phyloP scores from a whole-genome alignment of 64 coral and sea anemone genomes.

The Stylophora pistillata region DNA sequence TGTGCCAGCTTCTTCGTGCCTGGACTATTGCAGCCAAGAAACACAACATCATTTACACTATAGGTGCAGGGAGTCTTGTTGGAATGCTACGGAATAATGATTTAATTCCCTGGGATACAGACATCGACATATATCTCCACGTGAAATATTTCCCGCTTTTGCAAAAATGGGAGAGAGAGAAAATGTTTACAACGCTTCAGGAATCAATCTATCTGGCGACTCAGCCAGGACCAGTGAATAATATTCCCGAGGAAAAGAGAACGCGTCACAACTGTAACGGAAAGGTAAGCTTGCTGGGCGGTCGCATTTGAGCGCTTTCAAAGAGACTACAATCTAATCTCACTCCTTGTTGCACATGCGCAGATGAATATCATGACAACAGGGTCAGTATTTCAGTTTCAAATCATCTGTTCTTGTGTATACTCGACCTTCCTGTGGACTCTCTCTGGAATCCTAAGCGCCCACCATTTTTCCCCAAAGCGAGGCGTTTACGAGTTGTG shows the following conservation, averaged over 20 bases:
- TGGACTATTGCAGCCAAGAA: conserved; percentile 45
- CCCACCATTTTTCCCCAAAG: too few relatives aligned
- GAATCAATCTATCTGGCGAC: conserved; percentile 15
- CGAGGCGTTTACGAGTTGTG: too few relatives aligned
- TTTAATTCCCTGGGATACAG: conserved; percentile 61
- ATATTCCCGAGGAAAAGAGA: conserved; percentile 3
- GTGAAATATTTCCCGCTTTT: conserved; percentile 45
- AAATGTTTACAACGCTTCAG: conserved; percentile 17
- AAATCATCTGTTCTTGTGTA: too few relatives aligned
- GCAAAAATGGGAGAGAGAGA: background rate
- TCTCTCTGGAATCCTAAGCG: too few relatives aligned
- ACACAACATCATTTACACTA: conserved; percentile 53
- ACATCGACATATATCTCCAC: conserved; percentile 55
- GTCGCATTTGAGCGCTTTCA: too few relatives aligned
- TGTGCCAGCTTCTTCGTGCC: conserved; percentile 27
- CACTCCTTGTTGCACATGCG: too few relatives aligned
- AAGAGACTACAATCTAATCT: too few relatives aligned
- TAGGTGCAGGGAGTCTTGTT: conserved; percentile 48
- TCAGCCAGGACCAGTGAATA: conserved; percentile 7
- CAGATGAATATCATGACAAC: too few relatives aligned
- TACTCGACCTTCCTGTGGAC: too few relatives aligned
- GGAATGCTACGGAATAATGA: conserved; percentile 63
- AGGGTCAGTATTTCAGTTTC: too few relatives aligned
- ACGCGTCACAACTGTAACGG: conserved; percentile 41
- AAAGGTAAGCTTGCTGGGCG: background rate